Conservation (phyloP, 2,797 vertebrate genomes). For the Danio tinwini region DNA sequence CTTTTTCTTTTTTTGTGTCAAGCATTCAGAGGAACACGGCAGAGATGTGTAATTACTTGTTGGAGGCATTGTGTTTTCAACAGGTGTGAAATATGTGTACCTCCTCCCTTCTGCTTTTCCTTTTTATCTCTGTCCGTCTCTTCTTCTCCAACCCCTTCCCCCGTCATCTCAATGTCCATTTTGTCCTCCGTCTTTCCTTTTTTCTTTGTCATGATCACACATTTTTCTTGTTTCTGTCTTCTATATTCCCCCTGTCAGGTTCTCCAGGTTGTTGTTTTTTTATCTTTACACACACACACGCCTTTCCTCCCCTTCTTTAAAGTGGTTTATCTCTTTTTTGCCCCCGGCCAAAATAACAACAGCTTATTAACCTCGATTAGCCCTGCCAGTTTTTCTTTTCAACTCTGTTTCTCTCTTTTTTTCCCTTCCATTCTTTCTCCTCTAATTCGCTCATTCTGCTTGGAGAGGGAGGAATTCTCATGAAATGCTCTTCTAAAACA, state of each 20-base stretch:
- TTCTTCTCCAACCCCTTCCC: constrained; percentile 12
- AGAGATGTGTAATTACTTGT: constrained; percentile 75
- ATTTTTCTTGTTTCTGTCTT: constrained; percentile 41
- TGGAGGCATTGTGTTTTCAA: constrained; percentile 73
- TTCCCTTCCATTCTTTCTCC: constrained; percentile 29
- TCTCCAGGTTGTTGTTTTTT: constrained; percentile 51
- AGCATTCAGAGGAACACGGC: constrained; percentile 65
- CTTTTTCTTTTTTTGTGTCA: constrained; percentile 61
- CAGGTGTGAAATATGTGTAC: constrained; percentile 75
- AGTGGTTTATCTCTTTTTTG: constrained; percentile 69
- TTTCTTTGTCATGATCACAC: constrained; percentile 28
- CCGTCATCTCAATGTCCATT: constrained; percentile 36
- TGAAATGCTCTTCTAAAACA: constrained; percentile 4
- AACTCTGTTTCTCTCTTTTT: constrained; percentile 25
- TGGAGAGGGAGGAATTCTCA: constrained; percentile 27
- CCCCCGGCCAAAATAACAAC: constrained; percentile 77
- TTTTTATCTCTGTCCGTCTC: constrained; percentile 40
- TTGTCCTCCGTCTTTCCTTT: constrained; percentile 28
- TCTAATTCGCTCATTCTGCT: constrained; percentile 31
- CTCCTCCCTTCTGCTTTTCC: constrained; percentile 24
- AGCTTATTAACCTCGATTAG: constrained; percentile 81
- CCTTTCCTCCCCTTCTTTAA: constrained; percentile 55
- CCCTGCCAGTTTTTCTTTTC: constrained; percentile 60
- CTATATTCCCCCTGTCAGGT: constrained; percentile 40
- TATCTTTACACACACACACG: constrained; percentile 38